Evolutionary conservation across 2,888 invertebrate genomes (phyloP).

Genomic region (Phengaris alcon): DNA sequence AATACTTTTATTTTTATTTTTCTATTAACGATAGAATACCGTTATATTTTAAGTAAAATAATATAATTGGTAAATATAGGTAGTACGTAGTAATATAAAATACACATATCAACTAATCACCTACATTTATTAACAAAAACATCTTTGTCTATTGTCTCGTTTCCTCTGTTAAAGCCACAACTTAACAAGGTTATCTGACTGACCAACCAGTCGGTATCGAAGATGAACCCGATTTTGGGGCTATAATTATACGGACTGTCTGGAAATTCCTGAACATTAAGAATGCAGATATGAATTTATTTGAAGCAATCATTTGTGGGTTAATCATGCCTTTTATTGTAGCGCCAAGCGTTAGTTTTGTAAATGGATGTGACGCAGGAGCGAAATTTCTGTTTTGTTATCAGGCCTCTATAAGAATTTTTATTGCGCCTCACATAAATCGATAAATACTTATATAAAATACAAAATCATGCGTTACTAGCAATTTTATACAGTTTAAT

Average conservation of each 20-base stretch:
- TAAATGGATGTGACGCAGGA: neutral
- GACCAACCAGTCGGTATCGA: constrained; percentile 53
- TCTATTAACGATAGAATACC: neutral
- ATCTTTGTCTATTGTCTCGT: constrained; percentile 46
- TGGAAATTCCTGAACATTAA: constrained; percentile 68
- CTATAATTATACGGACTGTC: constrained; percentile 60
- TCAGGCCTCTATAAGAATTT: neutral
- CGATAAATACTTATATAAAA: constrained; percentile 13
- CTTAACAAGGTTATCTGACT: constrained; percentile 46
- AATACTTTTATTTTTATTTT: constrained; percentile 14
- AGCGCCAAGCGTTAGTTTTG: constrained; percentile 61
- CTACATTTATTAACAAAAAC: constrained; percentile 66
- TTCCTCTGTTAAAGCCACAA: constrained; percentile 57
- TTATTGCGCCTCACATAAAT: constrained; percentile 22
- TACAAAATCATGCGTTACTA: constrained; percentile 32
- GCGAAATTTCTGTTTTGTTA: neutral
- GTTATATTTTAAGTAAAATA: neutral
- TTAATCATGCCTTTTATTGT: constrained; percentile 54
- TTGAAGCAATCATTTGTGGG: constrained; percentile 42
- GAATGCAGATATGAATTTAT: constrained; percentile 55
- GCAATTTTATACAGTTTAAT: constrained; percentile 19
- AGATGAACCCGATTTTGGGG: constrained; percentile 68
- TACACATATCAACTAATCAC: constrained; percentile 63
- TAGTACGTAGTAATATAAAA: constrained; percentile 45
- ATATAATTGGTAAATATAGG: constrained; percentile 50